Evolutionary conservation across 2,113 vertebrate species (phyloP), one percentile per base, ranked within the genome.

Genomic region (Rhinoptilus africanus): DNA sequence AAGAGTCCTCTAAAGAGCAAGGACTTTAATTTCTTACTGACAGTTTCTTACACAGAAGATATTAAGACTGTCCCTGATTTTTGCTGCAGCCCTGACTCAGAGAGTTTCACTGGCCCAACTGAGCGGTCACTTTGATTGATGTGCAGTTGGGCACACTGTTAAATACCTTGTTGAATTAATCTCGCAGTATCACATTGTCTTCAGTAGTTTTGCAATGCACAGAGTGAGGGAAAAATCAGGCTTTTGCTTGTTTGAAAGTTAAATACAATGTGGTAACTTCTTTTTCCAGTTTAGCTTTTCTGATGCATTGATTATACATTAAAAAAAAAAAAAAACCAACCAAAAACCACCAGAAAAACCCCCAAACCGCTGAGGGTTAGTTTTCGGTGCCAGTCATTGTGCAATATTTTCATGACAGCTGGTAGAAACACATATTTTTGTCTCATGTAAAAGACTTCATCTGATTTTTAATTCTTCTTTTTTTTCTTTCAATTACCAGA

Each of bases 361-460:
- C 12, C 37, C 4, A 92, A 75, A 51, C 41, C 10, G 0, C 77
- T 48, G 56, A 88, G 69, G 81, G 41, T 88, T 96, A 79, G 43
- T 76, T 92, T 96, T 80, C 75, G 80, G 37, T 85, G 94, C 96
- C 93, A 95, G 78, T 89, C 93, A 85, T 95, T 96, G 94, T 93
- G 92, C 94, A 96, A 93, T 74, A 88, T 94, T 88, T 95, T 96
- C 74, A 82, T 92, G 87, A 94, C 89, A 95, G 92, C 92, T 94
- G 92, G 87, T 88, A 85, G 89, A 89, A 93, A 89, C 77, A 79
- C 51, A 9, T 87, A 51, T 89, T 85, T 92, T 76, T 63, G 59
- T 82, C 74, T 37, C 26, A 75, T 73, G 48, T 74, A 71, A 85
- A 88, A 80, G 75, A 30, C 7, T 88, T 91, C 0, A 94, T 92